Percentiles rank a stretch among this genome's conserved stretches.
Conservation (phyloP, 2,888 invertebrate genomes). For the Perizoma affinitatum region DNA sequence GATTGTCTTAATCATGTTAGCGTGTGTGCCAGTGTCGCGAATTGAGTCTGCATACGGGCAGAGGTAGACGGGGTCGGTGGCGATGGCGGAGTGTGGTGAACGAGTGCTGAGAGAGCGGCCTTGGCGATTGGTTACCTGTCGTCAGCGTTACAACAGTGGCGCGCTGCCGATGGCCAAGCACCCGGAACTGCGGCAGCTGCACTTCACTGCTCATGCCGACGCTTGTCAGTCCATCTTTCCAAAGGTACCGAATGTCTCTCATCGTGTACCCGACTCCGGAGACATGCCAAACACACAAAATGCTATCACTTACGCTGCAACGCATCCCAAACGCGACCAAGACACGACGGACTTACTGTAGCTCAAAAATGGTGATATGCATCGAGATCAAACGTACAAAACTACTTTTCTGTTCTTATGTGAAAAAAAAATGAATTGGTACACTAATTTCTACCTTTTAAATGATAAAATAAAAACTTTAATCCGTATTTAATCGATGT, state of each 20-base stretch:
- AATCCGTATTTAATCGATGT: too few species aligned
- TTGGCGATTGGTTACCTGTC: conserved; percentile 91
- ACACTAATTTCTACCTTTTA: conserved; percentile 38
- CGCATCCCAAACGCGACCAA: conserved; percentile 65
- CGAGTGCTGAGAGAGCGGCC: conserved; percentile 72
- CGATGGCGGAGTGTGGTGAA: conserved; percentile 73
- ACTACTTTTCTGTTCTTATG: conserved; percentile 45
- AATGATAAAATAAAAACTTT: conserved; percentile 8
- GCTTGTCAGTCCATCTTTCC: conserved; percentile 96
- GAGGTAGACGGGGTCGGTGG: conserved; percentile 80
- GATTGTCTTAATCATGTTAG: conserved; percentile 73
- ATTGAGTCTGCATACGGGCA: conserved; percentile 76
- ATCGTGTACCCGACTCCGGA: conserved; percentile 97
- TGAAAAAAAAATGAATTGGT: conserved; percentile 5
- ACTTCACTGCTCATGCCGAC: conserved; percentile 98
- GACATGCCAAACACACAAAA: conserved; percentile 85
- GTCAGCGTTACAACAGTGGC: conserved; percentile 96
- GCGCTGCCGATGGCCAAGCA: conserved; percentile 97
- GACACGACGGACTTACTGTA: conserved; percentile 52
- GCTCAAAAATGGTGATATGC: conserved; percentile 51
- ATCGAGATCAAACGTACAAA: conserved; percentile 41
- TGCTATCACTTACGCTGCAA: conserved; percentile 84
- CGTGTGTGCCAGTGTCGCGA: conserved; percentile 79
- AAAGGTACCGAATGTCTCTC: conserved; percentile 98
- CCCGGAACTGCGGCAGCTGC: conserved; percentile 98